phyloP scores from a whole-genome alignment of 2,888 invertebrate genomes.

The Pyrochroa serraticornis region DNA sequence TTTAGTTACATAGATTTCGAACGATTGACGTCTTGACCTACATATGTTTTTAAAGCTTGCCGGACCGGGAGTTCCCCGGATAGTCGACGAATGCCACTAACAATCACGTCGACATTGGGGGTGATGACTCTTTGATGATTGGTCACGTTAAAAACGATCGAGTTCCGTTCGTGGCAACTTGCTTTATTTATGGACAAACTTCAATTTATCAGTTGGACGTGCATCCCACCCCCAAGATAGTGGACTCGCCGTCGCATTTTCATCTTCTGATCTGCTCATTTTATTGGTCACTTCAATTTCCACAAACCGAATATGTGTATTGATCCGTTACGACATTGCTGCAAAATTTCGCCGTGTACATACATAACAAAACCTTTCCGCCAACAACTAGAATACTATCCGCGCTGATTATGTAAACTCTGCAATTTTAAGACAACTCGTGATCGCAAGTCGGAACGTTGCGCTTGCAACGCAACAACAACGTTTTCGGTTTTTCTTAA shows the following conservation, averaged over 20 bases:
- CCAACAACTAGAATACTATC: not conserved
- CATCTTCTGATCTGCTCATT: conserved; percentile 29
- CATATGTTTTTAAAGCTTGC: too few relatives aligned
- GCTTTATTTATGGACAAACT: conserved; percentile 24
- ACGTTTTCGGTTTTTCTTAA: not conserved
- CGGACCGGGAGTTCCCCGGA: too few relatives aligned
- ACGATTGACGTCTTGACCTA: too few relatives aligned
- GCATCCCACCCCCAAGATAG: conserved; percentile 25
- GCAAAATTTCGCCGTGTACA: conserved; percentile 13
- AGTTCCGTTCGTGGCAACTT: conserved; percentile 2
- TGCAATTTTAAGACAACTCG: too few relatives aligned
- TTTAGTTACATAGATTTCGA: too few relatives aligned
- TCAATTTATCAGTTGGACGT: conserved; percentile 22
- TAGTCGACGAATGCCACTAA: too few relatives aligned
- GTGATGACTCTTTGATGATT: not conserved
- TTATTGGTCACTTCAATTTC: conserved; percentile 25
- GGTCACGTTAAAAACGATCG: conserved; percentile 1
- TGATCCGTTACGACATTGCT: conserved; percentile 9
- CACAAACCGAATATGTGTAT: conserved; percentile 9
- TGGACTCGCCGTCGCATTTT: conserved; percentile 30
- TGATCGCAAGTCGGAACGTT: too few relatives aligned
- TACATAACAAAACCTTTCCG: conserved; percentile 9
- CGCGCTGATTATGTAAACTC: too few relatives aligned
- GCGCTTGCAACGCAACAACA: too few relatives aligned
- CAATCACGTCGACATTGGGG: too few relatives aligned